Conservation (phyloP, 2,113 vertebrate genomes). For the Pollachius pollachius region DNA sequence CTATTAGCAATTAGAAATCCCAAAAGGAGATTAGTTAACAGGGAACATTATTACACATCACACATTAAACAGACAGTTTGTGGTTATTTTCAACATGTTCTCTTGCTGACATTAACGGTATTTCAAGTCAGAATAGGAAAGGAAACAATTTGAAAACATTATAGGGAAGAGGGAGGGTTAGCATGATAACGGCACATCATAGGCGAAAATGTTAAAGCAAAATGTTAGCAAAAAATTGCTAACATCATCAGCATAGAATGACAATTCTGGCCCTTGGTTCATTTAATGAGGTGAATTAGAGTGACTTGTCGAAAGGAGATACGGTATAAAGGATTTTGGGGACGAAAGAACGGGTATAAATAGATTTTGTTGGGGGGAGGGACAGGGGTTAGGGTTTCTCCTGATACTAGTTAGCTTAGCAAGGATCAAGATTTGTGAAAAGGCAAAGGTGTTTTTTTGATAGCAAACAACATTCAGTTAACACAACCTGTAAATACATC, state of each 20-base stretch:
- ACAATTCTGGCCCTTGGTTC: constrained; percentile 53
- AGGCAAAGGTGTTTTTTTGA: not conserved
- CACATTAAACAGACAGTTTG: not conserved
- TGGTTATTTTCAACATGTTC: constrained; percentile 17
- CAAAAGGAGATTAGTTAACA: not conserved
- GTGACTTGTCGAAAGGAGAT: constrained; percentile 19
- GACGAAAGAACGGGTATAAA: constrained; percentile 2
- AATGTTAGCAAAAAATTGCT: constrained; percentile 50
- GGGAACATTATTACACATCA: too few relatives aligned
- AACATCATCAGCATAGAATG: constrained; percentile 62
- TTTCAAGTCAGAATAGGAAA: constrained; percentile 34
- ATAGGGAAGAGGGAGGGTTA: constrained; percentile 25
- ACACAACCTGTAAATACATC: constrained; percentile 44
- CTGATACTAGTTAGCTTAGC: not conserved
- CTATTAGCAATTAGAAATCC: too few relatives aligned
- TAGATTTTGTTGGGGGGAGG: constrained; percentile 17
- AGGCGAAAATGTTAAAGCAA: constrained; percentile 44
- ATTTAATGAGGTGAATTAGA: constrained; percentile 64
- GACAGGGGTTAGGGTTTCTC: constrained; percentile 16
- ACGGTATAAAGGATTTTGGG: not conserved
- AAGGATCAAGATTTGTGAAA: not conserved
- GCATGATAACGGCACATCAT: constrained; percentile 44
- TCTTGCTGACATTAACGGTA: constrained; percentile 14
- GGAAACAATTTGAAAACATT: constrained; percentile 47
- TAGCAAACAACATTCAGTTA: constrained; percentile 15